Evolutionary conservation across 1,140 invertebrate genomes (phyloP).

Genomic region (Diachasmimorpha longicaudata): DNA sequence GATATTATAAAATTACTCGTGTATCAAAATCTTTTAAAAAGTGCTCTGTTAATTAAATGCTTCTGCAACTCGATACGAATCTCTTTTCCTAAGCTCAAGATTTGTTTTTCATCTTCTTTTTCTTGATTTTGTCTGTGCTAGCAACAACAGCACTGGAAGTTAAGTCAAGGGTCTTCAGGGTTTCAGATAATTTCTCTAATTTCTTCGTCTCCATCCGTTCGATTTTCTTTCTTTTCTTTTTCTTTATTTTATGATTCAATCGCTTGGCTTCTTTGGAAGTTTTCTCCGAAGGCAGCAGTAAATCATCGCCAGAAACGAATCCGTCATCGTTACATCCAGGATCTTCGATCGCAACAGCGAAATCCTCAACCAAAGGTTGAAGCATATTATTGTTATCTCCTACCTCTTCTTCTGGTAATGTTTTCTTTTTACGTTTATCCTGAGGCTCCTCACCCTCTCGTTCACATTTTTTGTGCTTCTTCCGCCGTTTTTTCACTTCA

Average conservation of each 20-base stretch:
- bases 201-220: slow-evolving; percentile 27
- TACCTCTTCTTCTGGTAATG: background rate
- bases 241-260: slow-evolving; percentile 34
- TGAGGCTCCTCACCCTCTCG: background rate
- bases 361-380: background rate
- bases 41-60: no score
- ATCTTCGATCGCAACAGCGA: background rate
- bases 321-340: slow-evolving; percentile 5
- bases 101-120: background rate
- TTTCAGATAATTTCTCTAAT: slow-evolving; percentile 28
- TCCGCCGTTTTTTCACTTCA: slow-evolving; percentile 12
- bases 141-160: background rate
- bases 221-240: slow-evolving; percentile 33
- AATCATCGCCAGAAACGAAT: background rate
- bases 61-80: no score
- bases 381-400: background rate
- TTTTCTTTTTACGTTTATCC: background rate
- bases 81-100: background rate
- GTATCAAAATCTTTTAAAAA: no score
- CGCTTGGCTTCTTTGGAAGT: background rate
- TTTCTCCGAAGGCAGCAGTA: background rate
- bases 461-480: background rate
- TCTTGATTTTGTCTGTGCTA: slow-evolving; percentile 16
- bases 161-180: slow-evolving; percentile 24
- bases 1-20: no score